phyloP scores from a whole-genome alignment of 2,113 vertebrate species.

The Ibidorhyncha struthersii region DNA sequence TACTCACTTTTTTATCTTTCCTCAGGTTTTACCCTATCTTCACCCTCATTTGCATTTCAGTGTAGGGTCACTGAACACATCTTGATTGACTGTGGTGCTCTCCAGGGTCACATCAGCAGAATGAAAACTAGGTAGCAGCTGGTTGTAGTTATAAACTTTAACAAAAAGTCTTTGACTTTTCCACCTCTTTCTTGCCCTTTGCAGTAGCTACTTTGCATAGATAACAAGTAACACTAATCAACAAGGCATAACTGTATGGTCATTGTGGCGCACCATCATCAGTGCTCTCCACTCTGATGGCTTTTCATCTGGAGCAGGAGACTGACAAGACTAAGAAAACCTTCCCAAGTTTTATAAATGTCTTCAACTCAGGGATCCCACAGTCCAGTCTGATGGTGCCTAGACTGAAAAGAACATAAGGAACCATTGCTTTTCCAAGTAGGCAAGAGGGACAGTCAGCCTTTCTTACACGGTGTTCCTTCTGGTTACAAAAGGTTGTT shows the following conservation, averaged over 20 bases:
- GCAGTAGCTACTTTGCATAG: not conserved
- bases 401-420: not conserved
- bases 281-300: not conserved
- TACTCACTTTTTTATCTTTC: not conserved
- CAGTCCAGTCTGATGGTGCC: not conserved
- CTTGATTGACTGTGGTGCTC: not conserved
- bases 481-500: not conserved
- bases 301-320: not conserved
- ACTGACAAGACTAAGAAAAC: not conserved
- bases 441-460: not conserved
- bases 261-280: rapidly evolving
- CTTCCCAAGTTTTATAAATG: not conserved
- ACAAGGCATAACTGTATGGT: not conserved
- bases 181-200: not conserved
- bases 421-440: not conserved
- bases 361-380: not conserved
- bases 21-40: not conserved
- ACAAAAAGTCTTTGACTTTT: not conserved
- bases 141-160: not conserved
- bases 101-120: not conserved
- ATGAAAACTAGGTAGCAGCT: not conserved
- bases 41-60: not conserved
- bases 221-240: not conserved
- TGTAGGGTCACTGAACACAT: not conserved
- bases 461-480: not conserved